phyloP scores from a whole-genome alignment of 2,888 invertebrate species.

The Rhagophthalmus giganteus region DNA sequence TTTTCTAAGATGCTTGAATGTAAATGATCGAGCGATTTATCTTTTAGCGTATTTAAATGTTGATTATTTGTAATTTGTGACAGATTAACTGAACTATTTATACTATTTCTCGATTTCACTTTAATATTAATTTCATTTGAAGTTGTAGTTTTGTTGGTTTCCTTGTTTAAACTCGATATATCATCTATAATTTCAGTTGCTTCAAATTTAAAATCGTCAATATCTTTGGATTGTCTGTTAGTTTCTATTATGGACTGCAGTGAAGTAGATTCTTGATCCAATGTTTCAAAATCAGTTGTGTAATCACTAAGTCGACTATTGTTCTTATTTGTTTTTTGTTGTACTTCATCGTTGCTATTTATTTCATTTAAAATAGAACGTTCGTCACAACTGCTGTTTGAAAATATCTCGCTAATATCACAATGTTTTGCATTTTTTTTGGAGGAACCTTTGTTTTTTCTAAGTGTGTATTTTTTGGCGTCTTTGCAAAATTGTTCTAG shows the following conservation, averaged over 20 bases:
- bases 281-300: slow-evolving; percentile 17
- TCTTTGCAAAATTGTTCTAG: slow-evolving; percentile 55
- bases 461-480: slow-evolving; percentile 44
- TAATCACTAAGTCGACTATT: slow-evolving; percentile 11
- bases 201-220: neutral
- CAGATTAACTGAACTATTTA: too few species aligned
- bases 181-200: slow-evolving; percentile 1
- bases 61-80: too few species aligned
- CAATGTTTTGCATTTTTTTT: slow-evolving; percentile 16
- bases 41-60: neutral
- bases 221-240: neutral
- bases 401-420: too few species aligned
- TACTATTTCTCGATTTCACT: neutral
- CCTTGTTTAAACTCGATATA: neutral
- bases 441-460: slow-evolving; percentile 15
- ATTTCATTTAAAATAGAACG: neutral
- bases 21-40: too few species aligned
- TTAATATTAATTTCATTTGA: neutral
- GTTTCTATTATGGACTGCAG: neutral
- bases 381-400: neutral
- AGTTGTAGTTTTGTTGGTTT: neutral
- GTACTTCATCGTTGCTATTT: neutral
- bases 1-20: too few species aligned
- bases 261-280: neutral
- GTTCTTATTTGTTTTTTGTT: neutral